Evolutionary conservation across 2,113 vertebrate genomes (phyloP).

Genomic region (Coregonus clupeaformis): DNA sequence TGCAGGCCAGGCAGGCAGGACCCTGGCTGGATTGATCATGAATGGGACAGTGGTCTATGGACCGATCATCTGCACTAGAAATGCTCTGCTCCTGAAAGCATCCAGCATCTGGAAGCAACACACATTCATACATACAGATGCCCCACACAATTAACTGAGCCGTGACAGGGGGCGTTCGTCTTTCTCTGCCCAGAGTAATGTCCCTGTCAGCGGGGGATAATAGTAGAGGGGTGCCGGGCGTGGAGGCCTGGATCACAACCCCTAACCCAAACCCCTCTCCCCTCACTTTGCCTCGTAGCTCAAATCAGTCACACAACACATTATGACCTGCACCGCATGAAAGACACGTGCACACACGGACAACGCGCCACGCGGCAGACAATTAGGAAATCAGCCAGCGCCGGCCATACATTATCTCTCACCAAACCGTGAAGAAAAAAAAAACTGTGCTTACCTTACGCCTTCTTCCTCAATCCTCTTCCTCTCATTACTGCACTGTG

Average conservation of each 20-base stretch:
- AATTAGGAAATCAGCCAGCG: conserved; percentile 57
- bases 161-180: conserved; percentile 93
- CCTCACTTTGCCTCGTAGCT: conserved; percentile 50
- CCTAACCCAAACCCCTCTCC: conserved; percentile 34
- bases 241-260: conserved; percentile 73
- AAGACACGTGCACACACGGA: conserved; percentile 29
- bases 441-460: conserved; percentile 32
- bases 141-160: conserved; percentile 91
- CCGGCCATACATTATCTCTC: conserved; percentile 69
- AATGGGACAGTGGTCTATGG: conserved; percentile 81
- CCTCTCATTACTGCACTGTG: conserved; percentile 66
- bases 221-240: conserved; percentile 79
- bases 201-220: conserved; percentile 92
- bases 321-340: conserved; percentile 67
- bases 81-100: conserved; percentile 84
- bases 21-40: conserved; percentile 77
- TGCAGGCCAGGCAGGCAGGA: conserved; percentile 78
- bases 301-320: conserved; percentile 76
- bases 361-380: conserved; percentile 34
- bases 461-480: conserved; percentile 55
- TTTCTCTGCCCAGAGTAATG: conserved; percentile 92
- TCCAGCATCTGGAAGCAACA: conserved; percentile 59
- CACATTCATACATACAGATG: conserved; percentile 88
- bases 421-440: conserved; percentile 53
- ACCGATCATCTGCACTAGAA: conserved; percentile 45